These are phyloP conservation scores for Drosophila orena DNA, from an alignment of 1,140 invertebrate species.

Conservation along the genomic window DNA sequence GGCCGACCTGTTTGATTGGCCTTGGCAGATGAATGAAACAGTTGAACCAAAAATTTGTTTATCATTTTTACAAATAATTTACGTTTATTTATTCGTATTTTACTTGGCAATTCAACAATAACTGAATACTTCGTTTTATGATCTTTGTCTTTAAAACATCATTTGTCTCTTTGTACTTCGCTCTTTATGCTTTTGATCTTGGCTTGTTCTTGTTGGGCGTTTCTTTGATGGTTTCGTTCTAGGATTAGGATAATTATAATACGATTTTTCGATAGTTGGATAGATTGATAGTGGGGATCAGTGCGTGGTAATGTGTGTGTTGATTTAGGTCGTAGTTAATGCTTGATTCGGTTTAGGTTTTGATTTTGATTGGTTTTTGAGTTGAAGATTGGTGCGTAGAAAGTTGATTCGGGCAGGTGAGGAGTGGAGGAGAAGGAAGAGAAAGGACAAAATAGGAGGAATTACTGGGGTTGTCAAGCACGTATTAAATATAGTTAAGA, in stretches of 20 bases:
- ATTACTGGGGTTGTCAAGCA: conserved; percentile 52
- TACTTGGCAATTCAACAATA: conserved; percentile 72
- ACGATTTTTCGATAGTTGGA: conserved; percentile 53
- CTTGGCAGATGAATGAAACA: conserved; percentile 68
- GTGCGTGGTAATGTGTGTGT: conserved; percentile 57
- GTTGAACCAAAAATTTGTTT: conserved; percentile 39
- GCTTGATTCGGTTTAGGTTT: conserved; percentile 49
- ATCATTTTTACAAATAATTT: conserved; percentile 78
- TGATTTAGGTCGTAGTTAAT: conserved; percentile 55
- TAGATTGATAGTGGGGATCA: conserved; percentile 28
- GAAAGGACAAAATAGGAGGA: conserved; percentile 50
- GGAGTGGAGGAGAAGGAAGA: conserved; percentile 50
- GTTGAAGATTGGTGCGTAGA: conserved; percentile 38
- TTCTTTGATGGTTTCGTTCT: conserved; percentile 54
- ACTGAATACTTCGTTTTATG: conserved; percentile 63
- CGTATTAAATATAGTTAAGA: conserved; percentile 72
- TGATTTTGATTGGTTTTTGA: conserved; percentile 11
- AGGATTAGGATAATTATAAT: conserved; percentile 47
- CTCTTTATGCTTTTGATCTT: conserved; percentile 66
- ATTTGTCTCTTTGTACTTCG: conserved; percentile 82
- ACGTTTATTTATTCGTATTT: conserved; percentile 74
- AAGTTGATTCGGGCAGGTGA: conserved; percentile 41
- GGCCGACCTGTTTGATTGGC: conserved; percentile 31
- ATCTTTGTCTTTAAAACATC: conserved; percentile 65
- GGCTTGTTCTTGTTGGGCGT: conserved; percentile 36